phyloP scores from a whole-genome alignment of 2,888 invertebrate genomes.

The Helobdella robusta region DNA sequence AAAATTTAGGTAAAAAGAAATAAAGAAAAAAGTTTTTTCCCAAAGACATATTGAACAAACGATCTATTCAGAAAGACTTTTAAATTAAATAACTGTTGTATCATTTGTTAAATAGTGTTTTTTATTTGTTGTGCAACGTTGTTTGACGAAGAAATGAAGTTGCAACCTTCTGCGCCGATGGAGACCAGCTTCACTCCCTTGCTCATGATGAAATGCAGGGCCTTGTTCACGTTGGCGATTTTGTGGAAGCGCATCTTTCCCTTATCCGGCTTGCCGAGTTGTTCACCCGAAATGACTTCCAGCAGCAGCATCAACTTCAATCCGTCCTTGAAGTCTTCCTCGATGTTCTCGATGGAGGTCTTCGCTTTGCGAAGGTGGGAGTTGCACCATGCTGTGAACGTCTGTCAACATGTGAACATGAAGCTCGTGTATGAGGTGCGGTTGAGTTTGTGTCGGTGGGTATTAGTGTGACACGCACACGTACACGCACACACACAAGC shows the following conservation, averaged over 20 bases:
- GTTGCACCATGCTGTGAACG: slow-evolving; percentile 99
- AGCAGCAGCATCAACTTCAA: slow-evolving; percentile 95
- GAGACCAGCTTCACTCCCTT: slow-evolving; percentile 98
- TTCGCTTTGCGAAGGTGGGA: slow-evolving; percentile 98
- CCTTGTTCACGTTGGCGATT: slow-evolving; percentile 99
- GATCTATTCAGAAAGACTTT: no score
- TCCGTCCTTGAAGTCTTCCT: slow-evolving; percentile 98
- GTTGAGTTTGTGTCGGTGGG: no score
- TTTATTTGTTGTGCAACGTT: not conserved
- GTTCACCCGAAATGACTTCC: slow-evolving; percentile 90
- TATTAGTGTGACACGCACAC: no score
- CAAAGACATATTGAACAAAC: no score
- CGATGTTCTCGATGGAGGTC: slow-evolving; percentile 95
- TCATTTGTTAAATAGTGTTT: no score
- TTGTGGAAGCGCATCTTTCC: slow-evolving; percentile 98
- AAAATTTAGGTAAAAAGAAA: no score
- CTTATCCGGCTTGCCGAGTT: slow-evolving; percentile 94
- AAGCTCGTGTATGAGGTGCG: no score
- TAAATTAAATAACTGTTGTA: no score
- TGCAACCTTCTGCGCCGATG: slow-evolving; percentile 86
- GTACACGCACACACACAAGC: no score
- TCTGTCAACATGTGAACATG: slow-evolving; percentile 61
- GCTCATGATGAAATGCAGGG: slow-evolving; percentile 93
- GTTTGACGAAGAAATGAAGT: not conserved
- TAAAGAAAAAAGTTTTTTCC: no score